These are phyloP conservation scores for Cassiopea xamachana DNA, from an alignment of 30 jellyfish, hydroid and myxozoan genomes.

Conservation along the genomic window DNA sequence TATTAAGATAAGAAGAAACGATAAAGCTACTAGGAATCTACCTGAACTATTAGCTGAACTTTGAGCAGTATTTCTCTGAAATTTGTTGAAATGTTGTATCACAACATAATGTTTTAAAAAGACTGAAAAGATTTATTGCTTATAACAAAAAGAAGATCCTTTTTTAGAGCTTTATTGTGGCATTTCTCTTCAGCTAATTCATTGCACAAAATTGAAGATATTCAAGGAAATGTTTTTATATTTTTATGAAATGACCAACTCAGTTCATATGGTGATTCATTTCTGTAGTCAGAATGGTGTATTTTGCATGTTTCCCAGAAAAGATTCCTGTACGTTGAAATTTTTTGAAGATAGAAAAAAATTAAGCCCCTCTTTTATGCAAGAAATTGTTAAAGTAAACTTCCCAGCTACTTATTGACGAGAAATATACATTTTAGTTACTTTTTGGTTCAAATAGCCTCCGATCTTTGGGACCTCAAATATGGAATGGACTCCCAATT, in stretches of 20 bases:
- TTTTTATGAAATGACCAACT: not conserved
- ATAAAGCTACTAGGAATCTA: not conserved
- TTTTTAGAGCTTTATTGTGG: slow-evolving; percentile 11
- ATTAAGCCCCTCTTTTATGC: not conserved
- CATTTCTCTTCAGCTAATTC: slow-evolving; percentile 10
- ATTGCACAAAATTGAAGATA: not conserved
- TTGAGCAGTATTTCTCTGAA: slow-evolving; percentile 5
- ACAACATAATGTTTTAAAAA: slow-evolving; percentile 31
- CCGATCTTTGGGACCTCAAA: too few relatives aligned
- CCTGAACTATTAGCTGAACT: not conserved
- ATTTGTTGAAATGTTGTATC: slow-evolving; percentile 3
- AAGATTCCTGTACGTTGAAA: not conserved
- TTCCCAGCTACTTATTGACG: too few relatives aligned
- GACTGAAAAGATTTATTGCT: slow-evolving; percentile 4
- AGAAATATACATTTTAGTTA: too few relatives aligned
- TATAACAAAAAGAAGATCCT: not conserved
- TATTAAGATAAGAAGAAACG: not conserved
- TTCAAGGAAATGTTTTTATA: not conserved
- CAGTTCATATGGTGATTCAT: not conserved
- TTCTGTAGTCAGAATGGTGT: not conserved
- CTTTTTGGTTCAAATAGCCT: too few relatives aligned
- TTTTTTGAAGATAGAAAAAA: not conserved
- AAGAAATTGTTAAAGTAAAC: not conserved
- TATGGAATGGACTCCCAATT: too few relatives aligned
- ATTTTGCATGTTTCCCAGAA: not conserved